These are phyloP conservation scores for Carollia perspicillata DNA, from an alignment of 2,113 vertebrate species.

Conservation along the genomic window DNA sequence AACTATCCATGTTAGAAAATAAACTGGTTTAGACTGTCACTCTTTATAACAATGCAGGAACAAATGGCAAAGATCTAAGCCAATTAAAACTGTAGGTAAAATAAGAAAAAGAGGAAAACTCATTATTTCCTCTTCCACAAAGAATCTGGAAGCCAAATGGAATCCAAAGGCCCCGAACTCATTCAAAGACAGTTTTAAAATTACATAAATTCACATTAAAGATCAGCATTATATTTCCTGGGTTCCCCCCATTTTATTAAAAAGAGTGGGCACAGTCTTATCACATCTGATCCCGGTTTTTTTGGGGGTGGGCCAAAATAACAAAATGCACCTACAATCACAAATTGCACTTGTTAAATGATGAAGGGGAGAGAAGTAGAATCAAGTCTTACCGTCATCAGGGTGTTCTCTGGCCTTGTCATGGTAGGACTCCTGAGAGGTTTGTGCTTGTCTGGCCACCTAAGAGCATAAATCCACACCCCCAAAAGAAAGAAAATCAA, in stretches of 20 bases:
- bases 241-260: neutral
- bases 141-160: neutral
- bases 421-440: conserved; percentile 92
- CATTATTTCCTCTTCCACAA: neutral
- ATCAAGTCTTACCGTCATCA: conserved; percentile 90
- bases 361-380: neutral
- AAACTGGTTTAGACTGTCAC: neutral
- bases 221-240: neutral
- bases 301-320: neutral
- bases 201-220: neutral
- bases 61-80: neutral
- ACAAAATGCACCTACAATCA: neutral
- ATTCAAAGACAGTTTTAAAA: neutral
- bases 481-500: conserved; percentile 65
- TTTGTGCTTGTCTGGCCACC: conserved; percentile 92
- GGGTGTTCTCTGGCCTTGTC: conserved; percentile 95
- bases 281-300: neutral
- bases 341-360: neutral
- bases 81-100: neutral
- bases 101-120: neutral
- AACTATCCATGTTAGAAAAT: conserved; percentile 8
- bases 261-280: neutral
- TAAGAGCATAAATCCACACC: conserved; percentile 71
- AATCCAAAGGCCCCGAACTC: neutral
- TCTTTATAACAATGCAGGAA: neutral